Base-by-base conservation (phyloP, 1,140 invertebrate genomes). In the Drosophila pruinosa region DNA sequence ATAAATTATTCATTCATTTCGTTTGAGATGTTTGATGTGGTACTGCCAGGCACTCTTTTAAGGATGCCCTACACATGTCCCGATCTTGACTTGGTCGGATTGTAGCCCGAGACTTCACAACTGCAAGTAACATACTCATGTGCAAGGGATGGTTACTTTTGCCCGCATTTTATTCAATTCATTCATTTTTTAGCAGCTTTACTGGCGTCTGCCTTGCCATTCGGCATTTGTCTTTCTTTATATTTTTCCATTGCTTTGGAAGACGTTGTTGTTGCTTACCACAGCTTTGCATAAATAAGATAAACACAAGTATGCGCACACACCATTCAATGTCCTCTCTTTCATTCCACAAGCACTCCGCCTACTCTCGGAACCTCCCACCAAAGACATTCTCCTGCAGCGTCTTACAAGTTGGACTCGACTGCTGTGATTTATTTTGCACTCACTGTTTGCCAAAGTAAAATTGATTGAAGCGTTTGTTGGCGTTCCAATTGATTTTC, bases 391-490 rank as follows among this genome's bases (percentile, higher is more conserved):
- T 24, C 17, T 28, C 6, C n/a, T 4, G 31, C 24, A 57, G 61
- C 54, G 47, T 43, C 69, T 72, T 65, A 26, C 69, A 39, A 67
- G 69, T 72, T 50, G 69, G 53, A 59, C 63, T 80, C 67, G 67
- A 56, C 34, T 70, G 75, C 75, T 82, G 82, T 88, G 82, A 88
- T 88, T 88, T 88, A 88, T 88, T 88, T 88, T 88, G 82, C 82
- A 88, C 82, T 88, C 82, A 88, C 74, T 88, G 82, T 88, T 88
- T 88, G 82, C 78, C 75, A 88, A 88, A 88, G 82, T 82, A 88
- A 88, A 88, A 88, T 88, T 88, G 82, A 88, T 88, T 88, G 82
- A 88, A 88, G 82, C 82, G 82, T 88, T 88, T 88, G 82, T 81
- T 82, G 75, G 82, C 72, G 72, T 63, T 69, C 71, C 82, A 88